These are phyloP conservation scores for Spisula subtruncata DNA, from an alignment of 2,888 invertebrate genomes.

Conservation along the genomic window DNA sequence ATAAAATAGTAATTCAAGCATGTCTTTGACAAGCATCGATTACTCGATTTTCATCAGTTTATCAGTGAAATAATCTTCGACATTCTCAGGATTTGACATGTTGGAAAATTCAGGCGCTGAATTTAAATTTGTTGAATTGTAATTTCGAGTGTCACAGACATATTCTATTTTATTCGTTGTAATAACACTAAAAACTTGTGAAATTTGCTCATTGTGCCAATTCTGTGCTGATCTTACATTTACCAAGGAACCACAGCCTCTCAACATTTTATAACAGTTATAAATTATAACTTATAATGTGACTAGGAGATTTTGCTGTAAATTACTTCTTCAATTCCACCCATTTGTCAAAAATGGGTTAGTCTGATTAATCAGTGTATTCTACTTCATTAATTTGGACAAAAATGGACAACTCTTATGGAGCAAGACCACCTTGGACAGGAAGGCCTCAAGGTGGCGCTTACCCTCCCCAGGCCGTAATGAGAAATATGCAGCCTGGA, in stretches of 20 bases:
- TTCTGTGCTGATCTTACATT: no score
- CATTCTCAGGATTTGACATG: constrained; percentile 60
- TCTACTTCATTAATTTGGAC: not conserved
- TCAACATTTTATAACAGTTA: no score
- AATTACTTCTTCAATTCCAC: not conserved
- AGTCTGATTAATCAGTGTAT: not conserved
- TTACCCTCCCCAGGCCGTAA: constrained; percentile 26
- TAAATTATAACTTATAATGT: no score
- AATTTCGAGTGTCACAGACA: not conserved
- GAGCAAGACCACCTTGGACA: constrained; percentile 54
- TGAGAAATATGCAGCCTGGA: constrained; percentile 30
- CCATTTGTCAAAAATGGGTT: constrained; percentile 19
- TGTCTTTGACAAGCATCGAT: not conserved
- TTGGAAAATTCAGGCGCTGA: constrained; percentile 55
- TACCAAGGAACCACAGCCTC: no score
- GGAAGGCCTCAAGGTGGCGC: not conserved
- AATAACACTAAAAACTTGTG: no score
- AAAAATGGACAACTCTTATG: constrained; percentile 60
- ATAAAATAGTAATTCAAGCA: not conserved
- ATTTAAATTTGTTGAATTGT: constrained; percentile 26
- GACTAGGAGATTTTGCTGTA: no score
- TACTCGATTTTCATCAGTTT: not conserved
- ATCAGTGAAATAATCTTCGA: not conserved
- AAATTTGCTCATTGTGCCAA: no score
- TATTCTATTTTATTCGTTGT: not conserved